Base-by-base conservation (phyloP, 92 coral and sea anemone species). In the Parazoanthus swiftii region DNA sequence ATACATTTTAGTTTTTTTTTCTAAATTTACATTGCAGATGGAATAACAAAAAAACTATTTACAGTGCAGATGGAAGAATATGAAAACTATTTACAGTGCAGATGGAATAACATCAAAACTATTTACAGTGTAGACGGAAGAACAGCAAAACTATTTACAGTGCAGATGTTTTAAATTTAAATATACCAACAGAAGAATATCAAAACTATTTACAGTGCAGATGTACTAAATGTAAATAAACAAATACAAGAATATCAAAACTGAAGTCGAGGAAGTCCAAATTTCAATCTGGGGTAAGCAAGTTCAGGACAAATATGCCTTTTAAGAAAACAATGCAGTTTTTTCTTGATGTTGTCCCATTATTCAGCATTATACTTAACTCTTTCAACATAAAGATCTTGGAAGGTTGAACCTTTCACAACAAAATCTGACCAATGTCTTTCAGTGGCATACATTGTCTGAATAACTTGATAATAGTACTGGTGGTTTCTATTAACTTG, bases 361-460 rank as follows among this genome's bases (percentile, higher is more conserved):
- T 26, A 25, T 13, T 8, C 78, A 46, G 9, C 20, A 18, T 46
- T 36, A 70, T n/a, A 10, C n/a, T 29, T 29, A 46, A 86, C 85
- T 77, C 89, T 77, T 58, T 86, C 85, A 76, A 86, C 26, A 76
- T 77, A 58, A 58, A 86, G 89, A 4, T 33, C 89, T 50, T n/a
- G 18, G 50, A 6, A 48, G 10, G 44, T 37, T n/a, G 75, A 86
- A 9, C 89, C 89, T 76, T 48, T 86, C 0, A 86, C 85, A 76
- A 86, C 85, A 86, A 86, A 86, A 23, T 86, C 89, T 25, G 48
- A 10, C 89, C 89, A 86, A 0, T 86, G 25, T 76, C 76, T 74
- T 48, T 88, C 84, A 85, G 89, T 91, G 3, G 90, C 95, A 90
- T 67, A 85, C 93, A 92, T 92, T 23, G 70, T 79, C 38, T 92